Conservation (phyloP, 2,888 invertebrate species). For the Cheilosia urbana region DNA sequence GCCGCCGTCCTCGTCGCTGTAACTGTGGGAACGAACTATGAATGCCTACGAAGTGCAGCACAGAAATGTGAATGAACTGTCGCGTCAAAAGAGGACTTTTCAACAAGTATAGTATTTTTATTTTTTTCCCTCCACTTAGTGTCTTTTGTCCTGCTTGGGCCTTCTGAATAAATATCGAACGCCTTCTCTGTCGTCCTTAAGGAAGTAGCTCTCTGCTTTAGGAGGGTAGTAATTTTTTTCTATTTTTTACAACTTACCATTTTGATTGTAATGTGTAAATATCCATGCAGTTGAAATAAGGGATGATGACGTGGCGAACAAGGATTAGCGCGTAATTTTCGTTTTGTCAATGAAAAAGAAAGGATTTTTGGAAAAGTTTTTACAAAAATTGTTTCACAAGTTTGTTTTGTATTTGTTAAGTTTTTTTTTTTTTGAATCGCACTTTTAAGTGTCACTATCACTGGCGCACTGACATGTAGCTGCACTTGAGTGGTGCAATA, state of each 20-base stretch:
- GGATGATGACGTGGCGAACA: conserved; percentile 51
- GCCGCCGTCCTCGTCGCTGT: conserved; percentile 2
- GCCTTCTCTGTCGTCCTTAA: conserved; percentile 47
- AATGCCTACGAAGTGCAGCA: conserved; percentile 63
- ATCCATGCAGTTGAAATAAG: conserved; percentile 68
- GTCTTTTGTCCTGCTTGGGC: conserved; percentile 40
- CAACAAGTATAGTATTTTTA: conserved; percentile 75
- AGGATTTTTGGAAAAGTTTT: conserved; percentile 25
- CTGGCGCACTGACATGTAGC: conserved; percentile 17
- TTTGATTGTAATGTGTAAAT: conserved; percentile 76
- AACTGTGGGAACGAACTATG: conserved; percentile 71
- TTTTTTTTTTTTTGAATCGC: background rate
- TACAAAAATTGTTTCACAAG: conserved; percentile 45
- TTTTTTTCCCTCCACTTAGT: conserved; percentile 41
- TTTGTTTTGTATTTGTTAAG: conserved; percentile 14
- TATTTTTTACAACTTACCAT: conserved; percentile 80
- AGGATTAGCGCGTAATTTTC: conserved; percentile 64
- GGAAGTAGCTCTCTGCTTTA: background rate
- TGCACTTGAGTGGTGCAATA: conserved; percentile 30
- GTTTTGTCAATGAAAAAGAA: conserved; percentile 64
- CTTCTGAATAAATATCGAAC: conserved; percentile 4
- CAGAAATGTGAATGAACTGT: conserved; percentile 75
- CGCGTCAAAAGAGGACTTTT: conserved; percentile 51
- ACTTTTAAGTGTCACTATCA: conserved; percentile 47
- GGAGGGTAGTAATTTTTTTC: conserved; percentile 66